Percentiles rank a stretch among this genome's conserved stretches.
Evolutionary conservation across 2,888 invertebrate genomes (phyloP).

Genomic region (Piscicola geometra): DNA sequence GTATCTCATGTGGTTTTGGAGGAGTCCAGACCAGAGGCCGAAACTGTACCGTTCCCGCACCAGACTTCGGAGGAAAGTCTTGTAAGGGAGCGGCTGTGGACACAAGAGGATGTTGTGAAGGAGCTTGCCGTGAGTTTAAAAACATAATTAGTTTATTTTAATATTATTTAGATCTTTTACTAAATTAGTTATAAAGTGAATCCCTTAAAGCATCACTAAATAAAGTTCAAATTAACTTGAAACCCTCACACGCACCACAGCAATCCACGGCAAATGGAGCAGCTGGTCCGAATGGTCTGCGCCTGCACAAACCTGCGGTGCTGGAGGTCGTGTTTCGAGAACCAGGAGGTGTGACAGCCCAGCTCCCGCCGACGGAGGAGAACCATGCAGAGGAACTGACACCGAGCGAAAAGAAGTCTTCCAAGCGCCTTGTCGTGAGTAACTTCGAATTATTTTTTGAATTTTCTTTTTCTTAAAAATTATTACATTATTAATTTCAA

Average conservation of each 20-base stretch:
- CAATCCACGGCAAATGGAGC: slow-evolving; percentile 42
- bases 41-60: slow-evolving; percentile 50
- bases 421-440: slow-evolving; percentile 32
- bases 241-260: background rate
- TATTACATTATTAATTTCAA: background rate
- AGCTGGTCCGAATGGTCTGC: slow-evolving; percentile 41
- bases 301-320: slow-evolving; percentile 39
- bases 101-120: slow-evolving; percentile 47
- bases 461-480: background rate
- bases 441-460: background rate
- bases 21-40: slow-evolving; percentile 49
- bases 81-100: slow-evolving; percentile 49
- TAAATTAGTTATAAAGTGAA: background rate
- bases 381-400: slow-evolving; percentile 42
- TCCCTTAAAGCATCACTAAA: too few relatives aligned
- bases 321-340: slow-evolving; percentile 21
- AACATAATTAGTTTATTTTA: background rate
- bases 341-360: slow-evolving; percentile 42
- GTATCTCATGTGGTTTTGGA: slow-evolving; percentile 49
- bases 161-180: background rate
- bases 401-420: slow-evolving; percentile 21
- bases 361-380: slow-evolving; percentile 42
- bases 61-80: slow-evolving; percentile 49
- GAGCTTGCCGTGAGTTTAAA: slow-evolving; percentile 46
- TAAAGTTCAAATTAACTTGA: background rate